Evolutionary conservation across 2,797 vertebrate species (phyloP), one percentile per base, ranked within the genome.

Genomic region (Rhynchonycteris naso): DNA sequence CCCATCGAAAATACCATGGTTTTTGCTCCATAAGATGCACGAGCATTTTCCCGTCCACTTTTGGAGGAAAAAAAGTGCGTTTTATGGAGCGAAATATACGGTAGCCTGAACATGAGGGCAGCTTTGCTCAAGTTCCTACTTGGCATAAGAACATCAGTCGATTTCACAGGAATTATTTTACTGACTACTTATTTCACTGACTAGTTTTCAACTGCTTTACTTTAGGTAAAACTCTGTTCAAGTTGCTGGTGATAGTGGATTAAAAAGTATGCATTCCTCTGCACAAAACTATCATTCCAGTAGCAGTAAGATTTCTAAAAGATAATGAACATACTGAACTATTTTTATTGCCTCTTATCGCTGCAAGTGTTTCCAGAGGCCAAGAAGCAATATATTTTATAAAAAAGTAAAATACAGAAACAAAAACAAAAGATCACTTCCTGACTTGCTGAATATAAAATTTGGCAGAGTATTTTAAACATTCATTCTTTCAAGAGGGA

Each of bases 341-440:
- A 61, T 63, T 95, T 89, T 95, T 76, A 38, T 86, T 84, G 79
- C 71, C 43, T 79, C 52, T 89, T 95, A 83, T 93, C 10, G 83
- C 68, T 92, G 7, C 69, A 52, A 78, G 82, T 91, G 71, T 56
- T 26, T 65, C 80, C 66, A 76, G 66, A 68, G 69, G 26, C 75
- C 63, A 90, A 78, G 52, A 87, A 81, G n/a, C 82, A 58, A 86
- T 78, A 30, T 4, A 65, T 89, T 92, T 38, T 65, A 91, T n/a
- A 58, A 91, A 74, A 63, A 72, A 84, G 8, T 66, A 59, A 95
- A 92, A 35, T 33, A 58, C 3, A 56, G 50, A 63, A 54, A 81
- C 14, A 30, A 56, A 65, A 72, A 96, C 75, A 43, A 43, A 4
- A 43, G 5, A 43, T 43, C 22, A n/a, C 1, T 93, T 88, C n/a